A percentile compares a stretch with the other conserved stretches of the same genome.
Evolutionary conservation across 2,113 vertebrate genomes (phyloP).

Genomic region (Tamias sibiricus): DNA sequence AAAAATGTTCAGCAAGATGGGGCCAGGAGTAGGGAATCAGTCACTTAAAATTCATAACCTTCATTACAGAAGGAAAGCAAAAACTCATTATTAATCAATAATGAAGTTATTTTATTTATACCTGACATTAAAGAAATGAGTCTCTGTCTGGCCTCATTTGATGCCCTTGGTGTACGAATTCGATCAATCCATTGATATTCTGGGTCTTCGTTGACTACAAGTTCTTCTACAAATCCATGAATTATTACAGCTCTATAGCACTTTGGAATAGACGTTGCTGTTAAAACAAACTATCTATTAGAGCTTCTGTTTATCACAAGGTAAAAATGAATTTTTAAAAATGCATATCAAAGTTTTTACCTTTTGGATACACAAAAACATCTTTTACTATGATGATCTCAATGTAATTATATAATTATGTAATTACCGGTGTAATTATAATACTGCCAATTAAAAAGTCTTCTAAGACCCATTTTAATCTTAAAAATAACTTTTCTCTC

Average conservation of each 20-base stretch:
- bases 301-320: conserved; percentile 25
- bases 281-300: conserved; percentile 66
- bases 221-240: conserved; percentile 98
- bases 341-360: not conserved
- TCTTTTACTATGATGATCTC: conserved; percentile 25
- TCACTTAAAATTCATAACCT: not conserved
- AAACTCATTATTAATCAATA: not conserved
- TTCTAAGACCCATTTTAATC: not conserved
- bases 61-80: not conserved
- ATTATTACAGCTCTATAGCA: conserved; percentile 95
- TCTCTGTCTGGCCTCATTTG: conserved; percentile 97
- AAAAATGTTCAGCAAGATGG: not conserved
- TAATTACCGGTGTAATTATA: not conserved
- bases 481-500: conserved; percentile 49
- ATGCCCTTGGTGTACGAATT: conserved; percentile 97
- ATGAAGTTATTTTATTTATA: conserved; percentile 74
- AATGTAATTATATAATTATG: not conserved
- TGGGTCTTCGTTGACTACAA: conserved; percentile 99
- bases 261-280: conserved; percentile 96
- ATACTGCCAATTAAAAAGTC: not conserved
- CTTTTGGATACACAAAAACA: conserved; percentile 24
- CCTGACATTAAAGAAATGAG: conserved; percentile 99
- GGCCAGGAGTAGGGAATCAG: not conserved
- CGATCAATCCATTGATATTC: conserved; percentile 99
- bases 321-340: conserved; percentile 27